These are phyloP conservation scores for Micropoecilia bifurca DNA, from an alignment of 2,797 vertebrate genomes.

Conservation along the genomic window DNA sequence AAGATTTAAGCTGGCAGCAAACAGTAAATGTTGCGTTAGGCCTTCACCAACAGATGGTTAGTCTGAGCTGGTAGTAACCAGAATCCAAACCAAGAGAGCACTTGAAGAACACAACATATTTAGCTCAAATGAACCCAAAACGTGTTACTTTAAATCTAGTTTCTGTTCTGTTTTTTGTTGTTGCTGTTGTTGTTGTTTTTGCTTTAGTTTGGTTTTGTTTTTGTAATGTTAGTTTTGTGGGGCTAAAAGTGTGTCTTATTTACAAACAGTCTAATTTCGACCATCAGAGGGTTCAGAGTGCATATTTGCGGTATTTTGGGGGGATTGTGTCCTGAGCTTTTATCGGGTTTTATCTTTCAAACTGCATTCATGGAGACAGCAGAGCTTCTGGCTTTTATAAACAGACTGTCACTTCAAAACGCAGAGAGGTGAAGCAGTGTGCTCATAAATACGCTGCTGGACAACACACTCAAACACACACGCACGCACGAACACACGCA, in stretches of 20 bases:
- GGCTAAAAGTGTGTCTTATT: background rate
- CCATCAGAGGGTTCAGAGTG: background rate
- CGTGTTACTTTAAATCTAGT: background rate
- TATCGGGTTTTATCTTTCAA: conserved; percentile 43
- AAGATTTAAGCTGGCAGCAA: background rate
- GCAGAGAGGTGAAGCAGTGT: conserved; percentile 58
- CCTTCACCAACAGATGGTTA: conserved; percentile 1
- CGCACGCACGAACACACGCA: conserved; percentile 1
- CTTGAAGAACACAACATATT: background rate
- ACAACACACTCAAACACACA: background rate
- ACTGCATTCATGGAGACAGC: conserved; percentile 53
- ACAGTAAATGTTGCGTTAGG: background rate
- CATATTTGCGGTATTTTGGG: conserved; percentile 42
- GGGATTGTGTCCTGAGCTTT: background rate
- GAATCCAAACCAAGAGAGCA: background rate
- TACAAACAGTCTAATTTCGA: background rate
- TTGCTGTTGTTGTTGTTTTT: too few species aligned
- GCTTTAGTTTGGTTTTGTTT: background rate
- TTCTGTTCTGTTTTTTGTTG: background rate
- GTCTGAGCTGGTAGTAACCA: background rate
- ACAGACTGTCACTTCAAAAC: conserved; percentile 76
- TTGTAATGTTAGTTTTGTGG: background rate
- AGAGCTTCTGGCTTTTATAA: conserved; percentile 72
- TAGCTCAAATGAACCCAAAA: background rate
- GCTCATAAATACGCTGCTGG: conserved; percentile 65